Evolutionary conservation across 2,888 invertebrate genomes (phyloP).

Genomic region (Drosophila anceps): DNA sequence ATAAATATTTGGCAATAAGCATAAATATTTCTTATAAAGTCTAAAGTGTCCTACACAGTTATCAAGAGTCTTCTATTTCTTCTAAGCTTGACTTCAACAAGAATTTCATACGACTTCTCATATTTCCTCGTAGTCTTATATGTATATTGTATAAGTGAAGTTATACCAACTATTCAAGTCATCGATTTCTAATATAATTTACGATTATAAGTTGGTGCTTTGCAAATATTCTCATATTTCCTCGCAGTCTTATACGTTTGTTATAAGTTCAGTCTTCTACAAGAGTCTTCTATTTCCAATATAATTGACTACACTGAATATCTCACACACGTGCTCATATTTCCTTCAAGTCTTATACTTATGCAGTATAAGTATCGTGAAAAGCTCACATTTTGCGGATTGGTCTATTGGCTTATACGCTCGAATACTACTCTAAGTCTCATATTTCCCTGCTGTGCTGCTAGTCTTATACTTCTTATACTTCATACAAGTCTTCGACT

Average conservation of each 20-base stretch:
- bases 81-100: background rate
- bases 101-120: background rate
- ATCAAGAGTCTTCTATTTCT: background rate
- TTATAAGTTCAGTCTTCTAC: background rate
- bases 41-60: background rate
- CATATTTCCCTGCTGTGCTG: background rate
- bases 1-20: too few species aligned
- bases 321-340: background rate
- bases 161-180: too few species aligned
- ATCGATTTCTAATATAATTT: too few species aligned
- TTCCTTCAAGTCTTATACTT: background rate
- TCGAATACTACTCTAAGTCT: background rate
- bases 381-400: too few species aligned
- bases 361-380: too few species aligned
- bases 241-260: too few species aligned
- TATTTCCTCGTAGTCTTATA: background rate
- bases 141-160: too few species aligned
- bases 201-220: too few species aligned
- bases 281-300: background rate
- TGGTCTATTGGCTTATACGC: background rate
- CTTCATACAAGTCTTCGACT: background rate
- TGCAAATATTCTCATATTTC: too few species aligned
- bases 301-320: background rate
- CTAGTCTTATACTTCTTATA: background rate
- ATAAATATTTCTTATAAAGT: too few species aligned